Percentiles rank a stretch among this genome's conserved stretches.
These are phyloP conservation scores for Acanthococcus lagerstroemiae DNA, from an alignment of 2,888 invertebrate genomes.

Conservation along the genomic window DNA sequence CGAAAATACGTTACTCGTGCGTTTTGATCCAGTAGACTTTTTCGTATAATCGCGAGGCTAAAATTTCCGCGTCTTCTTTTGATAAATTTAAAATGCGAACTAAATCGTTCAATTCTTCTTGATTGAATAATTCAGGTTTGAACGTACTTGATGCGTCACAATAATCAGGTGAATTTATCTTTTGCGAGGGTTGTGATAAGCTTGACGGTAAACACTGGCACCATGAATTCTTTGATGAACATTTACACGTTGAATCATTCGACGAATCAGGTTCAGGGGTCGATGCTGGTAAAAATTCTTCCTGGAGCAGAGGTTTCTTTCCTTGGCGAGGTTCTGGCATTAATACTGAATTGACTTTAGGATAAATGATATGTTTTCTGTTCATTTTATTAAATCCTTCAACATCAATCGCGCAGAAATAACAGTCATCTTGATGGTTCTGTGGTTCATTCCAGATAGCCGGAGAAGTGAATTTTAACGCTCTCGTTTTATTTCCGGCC, in stretches of 20 bases:
- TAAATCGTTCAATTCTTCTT: constrained; percentile 19
- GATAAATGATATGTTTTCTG: background rate
- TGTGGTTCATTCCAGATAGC: background rate
- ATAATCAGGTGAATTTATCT: background rate
- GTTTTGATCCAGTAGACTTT: constrained; percentile 16
- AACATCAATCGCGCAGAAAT: background rate
- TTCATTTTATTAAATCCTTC: background rate
- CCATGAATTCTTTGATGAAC: background rate
- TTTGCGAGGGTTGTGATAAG: background rate
- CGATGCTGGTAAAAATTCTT: background rate
- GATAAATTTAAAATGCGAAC: constrained; percentile 1
- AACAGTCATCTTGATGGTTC: background rate
- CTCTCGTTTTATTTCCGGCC: too few relatives aligned
- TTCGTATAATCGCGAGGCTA: constrained; percentile 7
- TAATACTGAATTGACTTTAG: background rate
- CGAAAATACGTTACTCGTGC: constrained; percentile 8
- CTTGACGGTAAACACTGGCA: background rate
- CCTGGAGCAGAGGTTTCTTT: background rate
- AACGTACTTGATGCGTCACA: background rate
- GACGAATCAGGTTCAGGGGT: background rate
- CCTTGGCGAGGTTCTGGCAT: background rate
- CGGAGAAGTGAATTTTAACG: background rate
- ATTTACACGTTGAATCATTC: background rate
- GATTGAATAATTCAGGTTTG: background rate
- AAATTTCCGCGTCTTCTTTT: constrained; percentile 11